Conservation (phyloP, 2,797 vertebrate species). For the Gobio occitaniae region DNA sequence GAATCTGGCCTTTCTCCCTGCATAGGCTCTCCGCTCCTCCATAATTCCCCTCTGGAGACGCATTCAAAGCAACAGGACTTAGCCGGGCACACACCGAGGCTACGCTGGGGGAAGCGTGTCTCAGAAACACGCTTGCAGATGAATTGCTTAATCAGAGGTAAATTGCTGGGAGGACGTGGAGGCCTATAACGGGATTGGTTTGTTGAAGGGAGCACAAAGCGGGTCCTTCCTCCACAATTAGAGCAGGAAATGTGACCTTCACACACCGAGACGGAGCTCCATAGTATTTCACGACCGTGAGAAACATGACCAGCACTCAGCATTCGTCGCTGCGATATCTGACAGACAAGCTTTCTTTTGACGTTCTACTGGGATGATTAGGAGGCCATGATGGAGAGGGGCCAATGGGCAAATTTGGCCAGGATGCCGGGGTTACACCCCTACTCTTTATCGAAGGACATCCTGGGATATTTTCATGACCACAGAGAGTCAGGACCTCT, state of each 20-base stretch:
- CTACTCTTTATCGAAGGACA: too few relatives aligned
- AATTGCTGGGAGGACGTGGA: conserved; percentile 63
- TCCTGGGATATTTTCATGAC: too few relatives aligned
- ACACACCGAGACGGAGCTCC: conserved; percentile 18
- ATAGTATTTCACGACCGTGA: conserved; percentile 10
- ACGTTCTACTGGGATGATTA: too few relatives aligned
- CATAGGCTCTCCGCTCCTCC: conserved; percentile 34
- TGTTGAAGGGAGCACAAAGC: conserved; percentile 56
- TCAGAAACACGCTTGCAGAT: conserved; percentile 61
- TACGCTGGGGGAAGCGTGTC: conserved; percentile 40
- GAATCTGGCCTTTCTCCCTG: conserved; percentile 62
- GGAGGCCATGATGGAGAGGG: too few relatives aligned
- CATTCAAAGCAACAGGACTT: conserved; percentile 64
- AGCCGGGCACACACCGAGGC: conserved; percentile 51
- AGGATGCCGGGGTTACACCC: too few relatives aligned
- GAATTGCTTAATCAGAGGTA: conserved; percentile 68
- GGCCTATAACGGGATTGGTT: conserved; percentile 55
- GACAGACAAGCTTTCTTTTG: background rate
- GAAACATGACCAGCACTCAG: background rate
- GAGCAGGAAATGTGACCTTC: conserved; percentile 66
- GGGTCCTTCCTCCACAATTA: conserved; percentile 62
- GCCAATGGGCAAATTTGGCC: too few relatives aligned
- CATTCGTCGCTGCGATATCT: background rate
- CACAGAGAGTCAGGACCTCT: too few relatives aligned
- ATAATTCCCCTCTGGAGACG: conserved; percentile 64